Evolutionary conservation across 2,113 vertebrate genomes (phyloP), one percentile per base, ranked within the genome.

Genomic region (Platycercus adscitus): DNA sequence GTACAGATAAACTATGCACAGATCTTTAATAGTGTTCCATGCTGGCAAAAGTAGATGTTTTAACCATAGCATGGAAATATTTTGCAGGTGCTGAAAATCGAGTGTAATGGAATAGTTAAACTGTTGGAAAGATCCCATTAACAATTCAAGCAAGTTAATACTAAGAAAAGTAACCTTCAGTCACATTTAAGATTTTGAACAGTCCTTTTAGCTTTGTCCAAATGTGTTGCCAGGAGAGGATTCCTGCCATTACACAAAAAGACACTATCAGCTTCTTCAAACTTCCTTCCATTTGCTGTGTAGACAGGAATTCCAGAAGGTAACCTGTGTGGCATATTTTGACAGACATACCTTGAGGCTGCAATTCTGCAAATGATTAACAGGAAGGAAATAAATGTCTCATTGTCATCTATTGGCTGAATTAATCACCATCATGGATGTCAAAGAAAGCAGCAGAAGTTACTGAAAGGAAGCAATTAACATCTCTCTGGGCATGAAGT

Each of bases 351-450:
- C 61, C 93, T 92, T 35, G 44, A 93, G 93, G 95, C 76, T 56
- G 70, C 65, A 86, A 91, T 91, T 81, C 89, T 31, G 14, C 53
- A 87, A 68, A 88, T 93, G 89, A 96, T 91, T 96, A 97, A 98
- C 96, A 94, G 65, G 39, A 89, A 87, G 96, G 86, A 97, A 97
- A 97, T 78, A 95, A 98, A 90, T 88, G 78, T 70, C 77, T 90
- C 39, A n/a, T 93, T 94, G 93, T 97, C 92, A 96, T 86, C 88
- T 87, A 69, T 87, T 92, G 88, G 65, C 89, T 97, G 73, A 84
- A 86, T 35, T 85, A 95, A 97, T 95, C 4, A 9, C 85, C 58
- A 39, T 64, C 47, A 64, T 18, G 28, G 26, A 52, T 89, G 47
- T 81, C 93, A 80, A 89, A 89, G 69, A 91, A 82, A 97, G 73